A percentile compares a stretch with the other conserved stretches of the same genome.
These are phyloP conservation scores for Anthopleura sola DNA, from an alignment of 64 coral and sea anemone species.

Conservation along the genomic window DNA sequence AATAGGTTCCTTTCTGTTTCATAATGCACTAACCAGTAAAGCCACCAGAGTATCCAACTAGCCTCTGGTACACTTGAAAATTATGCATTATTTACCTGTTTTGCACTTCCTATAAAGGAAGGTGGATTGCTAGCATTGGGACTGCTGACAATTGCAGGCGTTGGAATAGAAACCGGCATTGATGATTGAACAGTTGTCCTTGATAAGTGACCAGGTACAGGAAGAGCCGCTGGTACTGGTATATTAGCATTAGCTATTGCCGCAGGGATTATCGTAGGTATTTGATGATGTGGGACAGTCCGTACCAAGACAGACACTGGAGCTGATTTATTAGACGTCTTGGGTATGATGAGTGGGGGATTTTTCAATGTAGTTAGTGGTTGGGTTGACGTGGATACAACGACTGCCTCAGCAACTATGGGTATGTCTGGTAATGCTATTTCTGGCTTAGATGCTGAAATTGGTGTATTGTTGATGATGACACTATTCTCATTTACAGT, in stretches of 20 bases:
- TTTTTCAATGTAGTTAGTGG: conserved; percentile 7
- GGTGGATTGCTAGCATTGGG: conserved; percentile 73
- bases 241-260: conserved; percentile 84
- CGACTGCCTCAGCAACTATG: background rate
- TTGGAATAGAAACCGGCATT: conserved; percentile 96
- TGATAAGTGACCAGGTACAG: conserved; percentile 71
- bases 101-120: conserved; percentile 84
- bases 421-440: background rate
- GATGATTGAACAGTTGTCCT: conserved; percentile 40
- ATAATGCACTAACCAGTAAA: too few species aligned
- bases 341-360: conserved; percentile 5
- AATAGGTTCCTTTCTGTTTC: too few species aligned
- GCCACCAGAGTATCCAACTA: too few species aligned
- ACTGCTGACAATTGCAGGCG: conserved; percentile 89
- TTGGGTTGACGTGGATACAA: conserved; percentile 9
- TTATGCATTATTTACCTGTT: conserved; percentile 58
- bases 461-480: background rate
- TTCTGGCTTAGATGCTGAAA: background rate
- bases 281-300: conserved; percentile 33
- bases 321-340: conserved; percentile 43
- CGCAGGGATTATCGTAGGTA: conserved; percentile 78
- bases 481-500: background rate
- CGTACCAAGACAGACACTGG: conserved; percentile 89
- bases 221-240: conserved; percentile 81
- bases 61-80: too few species aligned